These are phyloP conservation scores for Podarcis muralis DNA, from an alignment of 2,113 vertebrate species.

Conservation along the genomic window DNA sequence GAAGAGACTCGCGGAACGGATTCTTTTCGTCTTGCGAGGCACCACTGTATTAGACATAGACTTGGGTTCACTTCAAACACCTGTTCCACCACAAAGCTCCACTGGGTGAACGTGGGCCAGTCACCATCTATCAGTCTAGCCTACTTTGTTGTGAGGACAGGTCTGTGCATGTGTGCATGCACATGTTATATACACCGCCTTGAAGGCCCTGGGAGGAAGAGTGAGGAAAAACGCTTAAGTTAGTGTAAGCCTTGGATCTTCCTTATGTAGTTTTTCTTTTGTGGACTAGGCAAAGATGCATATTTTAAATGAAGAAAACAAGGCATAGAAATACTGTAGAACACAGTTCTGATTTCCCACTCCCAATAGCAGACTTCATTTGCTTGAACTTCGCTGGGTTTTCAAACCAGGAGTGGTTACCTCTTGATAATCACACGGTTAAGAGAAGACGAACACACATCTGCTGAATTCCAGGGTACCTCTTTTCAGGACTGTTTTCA, in stretches of 20 bases:
- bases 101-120: not conserved
- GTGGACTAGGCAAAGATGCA: not conserved
- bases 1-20: too few species aligned
- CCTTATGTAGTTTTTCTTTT: not conserved
- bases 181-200: too few species aligned
- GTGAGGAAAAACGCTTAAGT: not conserved
- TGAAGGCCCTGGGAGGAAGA: not conserved
- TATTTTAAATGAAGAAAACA: not conserved
- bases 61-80: not conserved
- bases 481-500: not conserved
- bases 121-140: not conserved
- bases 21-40: too few species aligned
- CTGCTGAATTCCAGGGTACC: not conserved
- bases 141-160: not conserved
- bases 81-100: not conserved
- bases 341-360: not conserved
- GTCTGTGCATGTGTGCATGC: not conserved
- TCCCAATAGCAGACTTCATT: not conserved
- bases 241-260: not conserved
- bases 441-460: not conserved
- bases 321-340: not conserved
- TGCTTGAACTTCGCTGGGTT: not conserved
- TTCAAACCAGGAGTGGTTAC: not conserved
- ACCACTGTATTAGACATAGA: not conserved
- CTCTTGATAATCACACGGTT: too few species aligned